A percentile compares a stretch with the other conserved stretches of the same genome.
phyloP scores from a whole-genome alignment of 64 coral and sea anemone species.

The Dendrophyllia cribrosa region DNA sequence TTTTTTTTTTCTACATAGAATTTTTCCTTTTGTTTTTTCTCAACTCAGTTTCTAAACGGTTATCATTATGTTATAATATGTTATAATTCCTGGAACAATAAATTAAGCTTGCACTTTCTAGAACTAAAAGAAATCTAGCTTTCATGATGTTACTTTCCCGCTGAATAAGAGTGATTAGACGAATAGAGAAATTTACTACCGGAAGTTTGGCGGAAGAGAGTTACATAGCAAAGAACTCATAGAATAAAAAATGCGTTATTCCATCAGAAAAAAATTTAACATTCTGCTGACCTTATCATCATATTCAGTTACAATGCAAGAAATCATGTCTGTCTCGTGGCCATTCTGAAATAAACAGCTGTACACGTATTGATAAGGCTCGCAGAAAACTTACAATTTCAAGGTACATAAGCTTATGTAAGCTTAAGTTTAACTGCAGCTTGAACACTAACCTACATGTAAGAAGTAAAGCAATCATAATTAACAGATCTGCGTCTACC shows the following conservation, averaged over 20 bases:
- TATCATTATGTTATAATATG: neutral
- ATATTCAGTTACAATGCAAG: neutral
- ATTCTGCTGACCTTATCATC: neutral
- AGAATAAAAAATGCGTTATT: neutral
- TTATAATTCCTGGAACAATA: too few species aligned
- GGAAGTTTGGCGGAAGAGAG: slow-evolving; percentile 18
- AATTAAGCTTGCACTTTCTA: too few species aligned
- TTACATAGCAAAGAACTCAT: neutral
- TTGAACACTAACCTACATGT: too few species aligned
- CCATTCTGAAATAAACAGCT: neutral
- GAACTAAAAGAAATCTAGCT: too few species aligned
- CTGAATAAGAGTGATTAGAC: neutral
- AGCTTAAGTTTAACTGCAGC: too few species aligned
- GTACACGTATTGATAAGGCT: neutral
- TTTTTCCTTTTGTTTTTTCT: neutral
- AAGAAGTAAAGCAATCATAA: too few species aligned
- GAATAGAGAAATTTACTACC: neutral
- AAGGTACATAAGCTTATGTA: neutral
- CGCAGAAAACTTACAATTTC: neutral
- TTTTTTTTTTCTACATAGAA: neutral
- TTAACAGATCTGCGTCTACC: neutral
- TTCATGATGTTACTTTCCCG: neutral
- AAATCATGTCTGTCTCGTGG: neutral
- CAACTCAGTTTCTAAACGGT: neutral
- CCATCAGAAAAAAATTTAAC: neutral